phyloP scores from a whole-genome alignment of 2,797 vertebrate genomes.

The Alfaro cultratus region DNA sequence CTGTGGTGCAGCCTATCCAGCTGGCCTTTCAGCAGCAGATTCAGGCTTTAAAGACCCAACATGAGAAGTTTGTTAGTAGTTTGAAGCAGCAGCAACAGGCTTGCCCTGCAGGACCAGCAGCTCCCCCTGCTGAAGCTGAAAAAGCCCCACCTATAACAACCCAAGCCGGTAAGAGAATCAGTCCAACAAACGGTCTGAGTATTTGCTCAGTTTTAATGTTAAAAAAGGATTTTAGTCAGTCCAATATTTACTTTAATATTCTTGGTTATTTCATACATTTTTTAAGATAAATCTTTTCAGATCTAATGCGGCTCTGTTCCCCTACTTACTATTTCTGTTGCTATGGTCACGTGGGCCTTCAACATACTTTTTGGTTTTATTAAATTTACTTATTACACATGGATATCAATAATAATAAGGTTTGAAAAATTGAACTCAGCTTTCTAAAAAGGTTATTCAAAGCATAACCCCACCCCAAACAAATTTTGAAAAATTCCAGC shows the following conservation, averaged over 20 bases:
- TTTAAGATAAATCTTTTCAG: neutral
- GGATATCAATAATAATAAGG: too few species aligned
- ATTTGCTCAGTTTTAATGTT: neutral
- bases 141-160: conserved; percentile 63
- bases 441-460: too few species aligned
- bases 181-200: neutral
- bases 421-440: too few species aligned
- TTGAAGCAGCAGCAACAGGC: conserved; percentile 86
- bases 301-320: neutral
- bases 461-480: too few species aligned
- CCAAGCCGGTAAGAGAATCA: conserved; percentile 77
- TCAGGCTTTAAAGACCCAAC: conserved; percentile 91
- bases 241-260: neutral
- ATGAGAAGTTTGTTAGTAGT: conserved; percentile 91
- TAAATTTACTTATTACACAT: too few species aligned
- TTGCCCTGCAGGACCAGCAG: conserved; percentile 61
- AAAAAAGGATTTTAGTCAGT: neutral
- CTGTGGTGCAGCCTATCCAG: conserved; percentile 92
- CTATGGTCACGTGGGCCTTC: too few species aligned
- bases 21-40: conserved; percentile 97
- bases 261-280: neutral
- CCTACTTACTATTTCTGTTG: too few species aligned
- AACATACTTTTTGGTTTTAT: too few species aligned
- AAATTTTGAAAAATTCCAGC: too few species aligned
- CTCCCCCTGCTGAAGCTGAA: conserved; percentile 67